A percentile compares a stretch with the other conserved stretches of the same genome.
phyloP scores from a whole-genome alignment of 2,888 invertebrate species.

The Ctena decussata region DNA sequence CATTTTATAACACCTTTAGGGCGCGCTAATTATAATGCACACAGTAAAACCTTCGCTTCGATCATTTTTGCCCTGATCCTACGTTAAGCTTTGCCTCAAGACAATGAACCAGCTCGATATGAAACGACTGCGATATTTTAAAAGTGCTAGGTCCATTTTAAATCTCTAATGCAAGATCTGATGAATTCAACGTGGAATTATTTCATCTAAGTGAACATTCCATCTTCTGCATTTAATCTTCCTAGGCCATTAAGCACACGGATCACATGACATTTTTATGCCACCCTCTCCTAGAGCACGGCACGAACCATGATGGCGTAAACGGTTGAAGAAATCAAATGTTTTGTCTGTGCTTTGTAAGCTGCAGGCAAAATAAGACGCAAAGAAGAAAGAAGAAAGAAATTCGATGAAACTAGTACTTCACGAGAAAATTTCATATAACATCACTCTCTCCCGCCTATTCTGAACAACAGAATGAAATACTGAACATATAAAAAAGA shows the following conservation, averaged over 20 bases:
- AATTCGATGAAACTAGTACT: too few species aligned
- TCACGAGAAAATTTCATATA: too few species aligned
- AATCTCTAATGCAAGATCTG: not conserved
- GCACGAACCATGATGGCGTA: too few species aligned
- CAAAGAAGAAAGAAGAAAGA: too few species aligned
- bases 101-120: not conserved
- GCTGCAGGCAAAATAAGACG: too few species aligned
- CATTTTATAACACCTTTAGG: slow-evolving; percentile 66
- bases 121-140: not conserved
- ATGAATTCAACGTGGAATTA: not conserved
- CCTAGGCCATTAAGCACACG: not conserved
- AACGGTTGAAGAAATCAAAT: too few species aligned
- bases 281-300: too few species aligned
- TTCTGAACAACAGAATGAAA: too few species aligned
- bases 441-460: too few species aligned
- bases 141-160: too few species aligned
- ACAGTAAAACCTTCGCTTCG: slow-evolving; percentile 65
- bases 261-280: slow-evolving; percentile 1
- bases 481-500: too few species aligned
- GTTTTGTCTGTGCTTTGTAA: too few species aligned
- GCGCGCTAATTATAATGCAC: slow-evolving; percentile 67
- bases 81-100: not conserved
- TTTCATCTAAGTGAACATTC: not conserved
- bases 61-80: slow-evolving; percentile 28
- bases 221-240: not conserved